Percentiles rank a stretch among this genome's conserved stretches.
These are phyloP conservation scores for Unio delphinus DNA, from an alignment of 2,888 invertebrate species.

Conservation along the genomic window DNA sequence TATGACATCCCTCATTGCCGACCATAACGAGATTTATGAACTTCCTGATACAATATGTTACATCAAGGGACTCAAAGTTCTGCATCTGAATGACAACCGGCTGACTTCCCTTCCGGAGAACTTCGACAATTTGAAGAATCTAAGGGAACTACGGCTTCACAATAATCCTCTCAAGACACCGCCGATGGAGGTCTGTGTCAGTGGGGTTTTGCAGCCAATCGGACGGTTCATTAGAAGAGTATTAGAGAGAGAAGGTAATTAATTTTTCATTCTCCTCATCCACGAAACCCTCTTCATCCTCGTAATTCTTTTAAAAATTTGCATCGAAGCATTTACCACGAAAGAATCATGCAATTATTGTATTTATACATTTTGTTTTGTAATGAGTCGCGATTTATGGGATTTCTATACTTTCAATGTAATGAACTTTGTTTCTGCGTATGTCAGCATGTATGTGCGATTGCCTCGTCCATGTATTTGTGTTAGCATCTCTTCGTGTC, in stretches of 20 bases:
- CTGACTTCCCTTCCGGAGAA: conserved; percentile 58
- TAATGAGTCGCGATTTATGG: too few relatives aligned
- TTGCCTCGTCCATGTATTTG: too few relatives aligned
- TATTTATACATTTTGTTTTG: too few relatives aligned
- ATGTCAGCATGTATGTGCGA: too few relatives aligned
- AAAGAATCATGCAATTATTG: too few relatives aligned
- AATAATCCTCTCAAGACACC: conserved; percentile 66
- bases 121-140: conserved; percentile 54
- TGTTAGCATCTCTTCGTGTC: too few relatives aligned
- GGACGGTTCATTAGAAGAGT: conserved; percentile 63
- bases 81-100: conserved; percentile 62
- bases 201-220: conserved; percentile 67
- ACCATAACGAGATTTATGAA: conserved; percentile 53
- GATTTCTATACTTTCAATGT: too few relatives aligned
- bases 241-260: conserved; percentile 62
- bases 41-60: conserved; percentile 55
- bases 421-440: too few relatives aligned
- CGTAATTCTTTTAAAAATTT: neutral
- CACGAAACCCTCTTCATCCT: neutral
- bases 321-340: too few relatives aligned
- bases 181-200: conserved; percentile 66
- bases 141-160: conserved; percentile 63
- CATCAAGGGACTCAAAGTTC: conserved; percentile 47
- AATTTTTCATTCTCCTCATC: neutral
- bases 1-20: conserved; percentile 53